Evolutionary conservation across 2,888 invertebrate species (phyloP), one percentile per base, ranked within the genome.

Genomic region (Pandemis cinnamomeana): DNA sequence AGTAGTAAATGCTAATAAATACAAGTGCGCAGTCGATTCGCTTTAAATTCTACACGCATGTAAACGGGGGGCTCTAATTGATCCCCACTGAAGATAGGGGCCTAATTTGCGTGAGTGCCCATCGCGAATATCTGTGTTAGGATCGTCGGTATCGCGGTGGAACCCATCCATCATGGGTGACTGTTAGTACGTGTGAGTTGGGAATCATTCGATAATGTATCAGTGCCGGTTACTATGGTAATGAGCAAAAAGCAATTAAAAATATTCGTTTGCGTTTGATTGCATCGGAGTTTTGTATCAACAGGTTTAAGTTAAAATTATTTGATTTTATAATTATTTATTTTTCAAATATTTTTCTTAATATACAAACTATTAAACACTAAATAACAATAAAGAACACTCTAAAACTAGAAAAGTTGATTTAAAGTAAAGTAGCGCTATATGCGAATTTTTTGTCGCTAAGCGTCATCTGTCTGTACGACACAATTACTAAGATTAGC

Each of bases 71-170:
- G 61, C 70, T 66, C 71, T 74, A 74, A 74, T 85, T 82, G 85
- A 88, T 88, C 83, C 79, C 71, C 72, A 77, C 79, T 53, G 61
- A 66, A 80, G 84, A 88, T 84, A 86, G 82, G 81, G 84, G 82
- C 84, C 86, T 87, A 87, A 87, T 88, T 86, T 87, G 84, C 84
- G 83, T 83, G 85, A 89, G 87, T 87, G 86, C 84, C 79, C 76
- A 75, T 77, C 74, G 78, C 80, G 80, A 79, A 76, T 79, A 77
- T 80, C 76, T 80, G 78, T 79, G 79, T 76, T 76, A 78, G 64
- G 71, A 71, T 71, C 74, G 71, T 53, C 67, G 53, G 58, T 72
- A 72, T 68, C 72, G 55, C 46, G 70, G 15, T 51, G 66, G 20
- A 66, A 66, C 68, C 73, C 74, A 72, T 69, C 72, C 67, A 71